Percentiles rank a stretch among this genome's conserved stretches.
Evolutionary conservation across 2,797 vertebrate species (phyloP).

Genomic region (Falco peregrinus): DNA sequence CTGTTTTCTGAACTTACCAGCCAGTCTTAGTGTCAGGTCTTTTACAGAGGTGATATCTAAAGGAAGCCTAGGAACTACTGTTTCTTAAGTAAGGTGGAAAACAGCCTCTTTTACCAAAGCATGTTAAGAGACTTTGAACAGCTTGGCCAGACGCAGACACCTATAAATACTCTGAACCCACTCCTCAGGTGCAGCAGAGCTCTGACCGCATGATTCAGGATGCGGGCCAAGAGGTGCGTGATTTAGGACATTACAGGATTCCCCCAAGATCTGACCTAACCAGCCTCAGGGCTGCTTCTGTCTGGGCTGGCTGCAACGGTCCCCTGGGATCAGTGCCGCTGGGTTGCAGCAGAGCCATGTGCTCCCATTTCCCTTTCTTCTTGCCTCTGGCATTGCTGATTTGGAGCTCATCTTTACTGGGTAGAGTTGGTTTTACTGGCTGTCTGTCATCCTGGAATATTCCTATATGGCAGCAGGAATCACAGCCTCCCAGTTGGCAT

Average conservation of each 20-base stretch:
- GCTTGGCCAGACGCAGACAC: background rate
- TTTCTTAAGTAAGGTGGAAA: background rate
- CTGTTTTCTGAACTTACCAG: background rate
- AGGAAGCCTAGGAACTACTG: background rate
- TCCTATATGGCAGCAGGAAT: background rate
- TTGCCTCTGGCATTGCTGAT: background rate
- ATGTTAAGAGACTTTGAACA: background rate
- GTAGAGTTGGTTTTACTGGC: background rate
- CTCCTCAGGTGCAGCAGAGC: background rate
- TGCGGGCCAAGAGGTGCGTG: background rate
- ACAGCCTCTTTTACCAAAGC: background rate
- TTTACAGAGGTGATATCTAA: background rate
- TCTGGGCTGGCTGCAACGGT: background rate
- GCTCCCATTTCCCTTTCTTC: background rate
- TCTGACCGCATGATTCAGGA: fast-evolving
- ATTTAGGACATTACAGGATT: background rate
- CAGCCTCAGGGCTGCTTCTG: background rate
- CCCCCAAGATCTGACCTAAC: background rate
- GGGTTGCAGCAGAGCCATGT: background rate
- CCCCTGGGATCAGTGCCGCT: background rate
- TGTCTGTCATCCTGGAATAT: background rate
- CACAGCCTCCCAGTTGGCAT: background rate
- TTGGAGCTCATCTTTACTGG: background rate
- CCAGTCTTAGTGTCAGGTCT: background rate
- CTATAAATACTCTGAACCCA: background rate